These are phyloP conservation scores for Meloidogyne hapla DNA, from an alignment of 1,140 invertebrate species.

Conservation along the genomic window DNA sequence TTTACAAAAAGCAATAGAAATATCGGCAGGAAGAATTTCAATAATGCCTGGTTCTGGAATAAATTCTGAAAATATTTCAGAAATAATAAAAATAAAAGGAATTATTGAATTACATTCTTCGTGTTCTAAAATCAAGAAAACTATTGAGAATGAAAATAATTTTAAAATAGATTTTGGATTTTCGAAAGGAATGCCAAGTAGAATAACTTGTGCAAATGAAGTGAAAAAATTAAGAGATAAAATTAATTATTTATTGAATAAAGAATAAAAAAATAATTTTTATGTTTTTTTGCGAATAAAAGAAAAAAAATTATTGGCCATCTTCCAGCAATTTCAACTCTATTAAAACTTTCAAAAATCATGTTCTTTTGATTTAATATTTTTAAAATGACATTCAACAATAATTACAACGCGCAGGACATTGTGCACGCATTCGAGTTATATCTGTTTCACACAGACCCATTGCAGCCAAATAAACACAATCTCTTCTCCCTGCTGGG, in stretches of 20 bases:
- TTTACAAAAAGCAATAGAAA: slow-evolving; percentile 20
- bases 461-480: not conserved
- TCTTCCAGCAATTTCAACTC: too few relatives aligned
- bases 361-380: not conserved
- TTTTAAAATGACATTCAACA: not conserved
- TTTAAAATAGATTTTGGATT: slow-evolving; percentile 16
- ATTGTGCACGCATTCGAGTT: not conserved
- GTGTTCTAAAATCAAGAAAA: slow-evolving; percentile 16
- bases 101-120: slow-evolving; percentile 36
- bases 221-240: not conserved
- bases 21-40: slow-evolving; percentile 6
- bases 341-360: too few relatives aligned
- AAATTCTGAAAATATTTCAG: slow-evolving; percentile 28
- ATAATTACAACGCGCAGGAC: not conserved
- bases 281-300: too few relatives aligned
- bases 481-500: not conserved
- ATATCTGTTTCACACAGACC: not conserved
- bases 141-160: not conserved
- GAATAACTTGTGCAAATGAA: not conserved
- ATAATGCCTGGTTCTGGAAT: slow-evolving; percentile 37
- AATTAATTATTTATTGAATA: not conserved
- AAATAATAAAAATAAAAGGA: slow-evolving; percentile 15
- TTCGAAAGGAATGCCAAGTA: not conserved
- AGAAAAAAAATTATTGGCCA: too few relatives aligned
- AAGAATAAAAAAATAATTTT: not conserved